Evolutionary conservation across 1,140 invertebrate genomes (phyloP), one percentile per base, ranked within the genome.

Genomic region (Macrocentrus cingulum): DNA sequence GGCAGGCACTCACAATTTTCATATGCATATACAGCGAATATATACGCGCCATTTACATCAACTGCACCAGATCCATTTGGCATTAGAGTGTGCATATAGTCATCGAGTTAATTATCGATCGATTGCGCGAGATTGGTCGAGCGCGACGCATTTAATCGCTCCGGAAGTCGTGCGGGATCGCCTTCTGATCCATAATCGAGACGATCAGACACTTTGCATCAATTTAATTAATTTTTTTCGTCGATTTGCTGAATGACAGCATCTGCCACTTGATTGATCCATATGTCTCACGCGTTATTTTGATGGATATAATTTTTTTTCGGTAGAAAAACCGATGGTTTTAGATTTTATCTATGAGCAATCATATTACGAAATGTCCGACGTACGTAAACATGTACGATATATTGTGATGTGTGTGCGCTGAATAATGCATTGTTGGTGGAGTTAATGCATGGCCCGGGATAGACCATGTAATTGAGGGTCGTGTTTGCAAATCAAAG

Each of bases 371-470:
- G 20, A 76, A 75, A 75, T 68, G 65, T 66, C 64, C 68, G 20
- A 74, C 74, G 76, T 76, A 74, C 71, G 69, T 74, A 67, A 70
- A 69, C 65, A 56, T 39, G 39, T n/a, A n/a, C n/a, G n/a, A n/a
- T n/a, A 48, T 39, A 8, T 36, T 39, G n/a, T n/a, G n/a, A n/a
- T 41, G 68, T 74, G 75, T 78, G 69, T 74, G 71, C 71, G 69
- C 72, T 74, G 76, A 77, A 77, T 77, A 79, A 77, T 79, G 77
- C 74, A 80, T 78, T 80, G 76, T 80, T 79, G 75, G 75, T 79
- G 75, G 69, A 78, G 75, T 71, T 79, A 80, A 79, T 79, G 77
- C 75, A 79, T 68, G 69, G 70, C 39, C 37, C 36, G 37, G 25
- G 70, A 73, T 65, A 61, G 65, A 70, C 61, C 68, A 66, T 74